Conservation (phyloP, 2,113 vertebrate genomes). For the Podarcis cretensis region DNA sequence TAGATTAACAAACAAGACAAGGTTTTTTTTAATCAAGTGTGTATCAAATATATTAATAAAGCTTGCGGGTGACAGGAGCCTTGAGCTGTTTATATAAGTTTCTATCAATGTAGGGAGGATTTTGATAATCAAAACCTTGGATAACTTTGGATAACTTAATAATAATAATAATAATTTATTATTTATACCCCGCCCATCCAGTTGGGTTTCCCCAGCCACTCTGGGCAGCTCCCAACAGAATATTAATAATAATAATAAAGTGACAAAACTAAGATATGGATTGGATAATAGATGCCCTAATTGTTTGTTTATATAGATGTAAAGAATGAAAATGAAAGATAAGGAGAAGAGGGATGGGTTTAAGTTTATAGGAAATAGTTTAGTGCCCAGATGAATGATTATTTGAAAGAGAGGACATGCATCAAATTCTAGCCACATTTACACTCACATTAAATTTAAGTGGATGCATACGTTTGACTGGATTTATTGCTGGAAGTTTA, state of each 20-base stretch:
- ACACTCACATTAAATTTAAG: background rate
- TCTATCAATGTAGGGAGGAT: background rate
- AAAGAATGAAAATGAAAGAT: background rate
- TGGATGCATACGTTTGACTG: background rate
- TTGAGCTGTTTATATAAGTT: background rate
- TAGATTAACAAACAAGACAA: background rate
- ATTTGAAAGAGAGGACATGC: background rate
- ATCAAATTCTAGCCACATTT: background rate
- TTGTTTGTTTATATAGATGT: background rate
- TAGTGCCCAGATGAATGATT: fast-evolving
- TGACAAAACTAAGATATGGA: background rate
- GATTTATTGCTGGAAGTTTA: background rate
- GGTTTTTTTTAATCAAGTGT: background rate
- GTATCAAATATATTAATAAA: background rate
- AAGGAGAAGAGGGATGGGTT: background rate
- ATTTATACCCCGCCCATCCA: too few species aligned
- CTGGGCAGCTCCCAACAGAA: too few species aligned
- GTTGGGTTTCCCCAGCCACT: too few species aligned
- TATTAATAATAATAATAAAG: too few species aligned
- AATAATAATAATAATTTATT: too few species aligned
- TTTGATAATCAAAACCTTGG: background rate
- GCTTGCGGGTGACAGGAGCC: background rate
- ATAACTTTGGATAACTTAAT: background rate
- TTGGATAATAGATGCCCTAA: background rate
- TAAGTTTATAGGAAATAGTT: background rate